Base-by-base conservation (phyloP, 1,140 invertebrate genomes). In the Galendromus occidentalis region DNA sequence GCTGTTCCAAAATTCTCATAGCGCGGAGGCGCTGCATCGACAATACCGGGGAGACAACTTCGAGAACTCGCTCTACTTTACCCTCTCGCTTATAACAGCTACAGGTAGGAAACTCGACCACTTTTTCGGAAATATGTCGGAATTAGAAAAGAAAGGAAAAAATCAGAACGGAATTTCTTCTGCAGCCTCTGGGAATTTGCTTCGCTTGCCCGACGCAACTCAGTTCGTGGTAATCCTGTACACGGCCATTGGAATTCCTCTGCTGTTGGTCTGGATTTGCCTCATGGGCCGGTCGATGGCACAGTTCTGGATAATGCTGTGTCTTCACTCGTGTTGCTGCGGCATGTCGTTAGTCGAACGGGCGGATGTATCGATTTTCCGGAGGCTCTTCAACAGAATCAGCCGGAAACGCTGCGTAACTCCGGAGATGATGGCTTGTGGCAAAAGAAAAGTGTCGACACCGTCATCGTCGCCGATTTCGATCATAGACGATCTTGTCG, bases 241-340 rank as follows among this genome's bases (percentile, higher is more conserved):
- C 22, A 59, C 51, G 14, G 51, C 51, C 22, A 59, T 59, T 22
- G 51, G 51, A 9, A 59, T 59, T 14, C 51, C 51, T 1, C 20
- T 59, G 14, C 12, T 59, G 14, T 22, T 59, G 22, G 25, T 14
- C 51, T 59, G 51, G 51, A 25, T 59, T 20, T 29, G 25, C 9
- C 14, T 59, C 17, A 59, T 59, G 51, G 51, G 51, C 17, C 51
- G 51, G 2, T 59, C 51, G 14, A 59, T 59, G 51, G 51, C 51
- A 18, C 51, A 59, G 51, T 59, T 59, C 51, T 59, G 51, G 51
- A 59, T 59, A 59, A 59, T 59, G 51, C 20, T 59, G 22, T 59
- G 51, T 59, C 22, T 59, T 5, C 51, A 25, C 22, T 14, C 51
- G 2, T 59, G 51, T 33, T 59, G 51, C 22, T 59, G 51, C 33